These are phyloP conservation scores for Thamnophis sirtalis DNA, from an alignment of 2,113 vertebrate genomes.

Conservation along the genomic window DNA sequence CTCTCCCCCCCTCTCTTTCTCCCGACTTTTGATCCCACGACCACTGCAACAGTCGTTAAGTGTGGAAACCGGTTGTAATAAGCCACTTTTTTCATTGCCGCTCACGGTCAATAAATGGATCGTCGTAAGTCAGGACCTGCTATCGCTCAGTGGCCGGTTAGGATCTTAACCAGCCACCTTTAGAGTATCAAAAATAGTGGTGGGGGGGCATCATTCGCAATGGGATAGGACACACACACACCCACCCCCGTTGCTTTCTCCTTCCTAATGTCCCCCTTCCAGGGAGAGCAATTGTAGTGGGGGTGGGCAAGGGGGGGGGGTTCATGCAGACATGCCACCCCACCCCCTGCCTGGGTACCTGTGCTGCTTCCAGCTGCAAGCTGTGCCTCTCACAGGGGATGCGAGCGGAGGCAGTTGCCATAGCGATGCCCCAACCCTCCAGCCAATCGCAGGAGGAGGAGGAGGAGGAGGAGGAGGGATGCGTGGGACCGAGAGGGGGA, in stretches of 20 bases:
- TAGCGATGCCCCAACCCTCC: slow-evolving; percentile 21
- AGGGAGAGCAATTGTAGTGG: no score
- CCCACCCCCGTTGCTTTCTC: background rate
- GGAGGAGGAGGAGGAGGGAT: background rate
- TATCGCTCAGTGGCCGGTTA: background rate
- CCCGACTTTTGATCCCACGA: no score
- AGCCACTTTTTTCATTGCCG: no score
- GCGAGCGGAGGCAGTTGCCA: slow-evolving; percentile 32
- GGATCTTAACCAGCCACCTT: background rate
- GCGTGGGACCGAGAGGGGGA: background rate
- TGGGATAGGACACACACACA: accelerated
- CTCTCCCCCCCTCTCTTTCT: no score
- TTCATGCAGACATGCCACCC: no score
- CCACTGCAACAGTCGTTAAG: no score
- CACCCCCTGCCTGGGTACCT: background rate
- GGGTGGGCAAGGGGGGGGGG: no score
- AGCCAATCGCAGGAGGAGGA: background rate
- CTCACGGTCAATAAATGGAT: no score
- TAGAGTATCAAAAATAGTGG: background rate
- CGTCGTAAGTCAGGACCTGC: no score
- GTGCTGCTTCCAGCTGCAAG: background rate
- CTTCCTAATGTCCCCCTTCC: no score
- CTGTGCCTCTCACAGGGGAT: slow-evolving; percentile 8
- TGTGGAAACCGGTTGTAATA: no score
- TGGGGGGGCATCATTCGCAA: background rate